Evolutionary conservation across 64 coral and sea anemone species (phyloP), one percentile per base, ranked within the genome.

Genomic region (Montipora cactus): DNA sequence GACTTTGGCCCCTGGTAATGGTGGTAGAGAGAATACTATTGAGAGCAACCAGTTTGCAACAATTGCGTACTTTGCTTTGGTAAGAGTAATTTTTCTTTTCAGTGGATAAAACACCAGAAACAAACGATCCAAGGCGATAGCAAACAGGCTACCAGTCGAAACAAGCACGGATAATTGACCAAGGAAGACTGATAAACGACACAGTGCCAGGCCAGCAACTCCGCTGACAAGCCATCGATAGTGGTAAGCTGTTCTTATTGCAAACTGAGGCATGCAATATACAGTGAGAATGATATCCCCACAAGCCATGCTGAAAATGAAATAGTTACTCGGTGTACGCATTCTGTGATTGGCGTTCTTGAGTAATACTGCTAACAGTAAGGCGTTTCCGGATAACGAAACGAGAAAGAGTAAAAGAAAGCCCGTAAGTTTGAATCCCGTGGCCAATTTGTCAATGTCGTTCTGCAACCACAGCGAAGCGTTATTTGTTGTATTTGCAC

Each of bases 331-430:
- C 28, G 28, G 28, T 28, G 28, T 28, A 28, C 28, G 28, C 28
- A 28, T 28, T 28, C 28, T 28, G 28, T 28, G 28, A 49, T 93
- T 93, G 3, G 91, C 83, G 75, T 93, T 93, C 59, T 87, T 87
- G 83, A 78, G 67, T 3, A 93, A 49, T 15, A 93, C 52, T 3
- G 75, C 81, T n/a, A 93, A 50, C 6, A 93, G 51, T 8, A 79
- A 52, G 8, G 58, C 48, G 74, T 93, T 93, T 3, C 91, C 83
- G 0, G 69, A 19, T 25, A 93, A 52, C 25, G 81, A 50, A 0
- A 71, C 15, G 13, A 72, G 3, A 10, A 86, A 71, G 46, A 86
- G 44, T 10, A 86, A 3, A 44, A 72, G 9, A 49, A 71, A 71
- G 1, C 44, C 62, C 8, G 66, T 48, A 8, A 52, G 19, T 86